These are phyloP conservation scores for Azorinus chamasolen DNA, from an alignment of 2,888 invertebrate species.

Conservation along the genomic window DNA sequence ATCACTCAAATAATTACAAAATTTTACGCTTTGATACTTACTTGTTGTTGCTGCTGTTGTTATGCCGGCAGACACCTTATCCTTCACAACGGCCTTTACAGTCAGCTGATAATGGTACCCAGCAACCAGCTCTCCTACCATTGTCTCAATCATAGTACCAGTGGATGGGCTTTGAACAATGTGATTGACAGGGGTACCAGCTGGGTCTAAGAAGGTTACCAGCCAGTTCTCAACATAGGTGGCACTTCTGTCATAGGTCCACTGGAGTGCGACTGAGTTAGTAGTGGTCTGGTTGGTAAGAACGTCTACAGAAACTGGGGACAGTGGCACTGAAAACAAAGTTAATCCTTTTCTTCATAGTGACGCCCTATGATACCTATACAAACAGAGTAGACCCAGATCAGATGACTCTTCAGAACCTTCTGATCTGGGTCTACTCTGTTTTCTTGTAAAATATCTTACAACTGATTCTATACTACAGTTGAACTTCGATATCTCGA, in stretches of 20 bases:
- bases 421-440: no score
- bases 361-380: no score
- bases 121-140: constrained; percentile 59
- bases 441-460: no score
- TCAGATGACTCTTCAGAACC: no score
- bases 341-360: no score
- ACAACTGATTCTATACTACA: no score
- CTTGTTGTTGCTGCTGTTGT: constrained; percentile 63
- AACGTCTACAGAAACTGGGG: constrained; percentile 51
- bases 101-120: constrained; percentile 72
- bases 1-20: no score
- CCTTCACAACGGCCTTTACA: constrained; percentile 64
- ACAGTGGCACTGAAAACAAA: constrained; percentile 68
- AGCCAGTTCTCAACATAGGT: constrained; percentile 71
- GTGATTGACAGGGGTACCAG: constrained; percentile 21
- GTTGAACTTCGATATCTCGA: no score
- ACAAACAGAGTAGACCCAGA: no score
- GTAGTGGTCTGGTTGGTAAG: constrained; percentile 54
- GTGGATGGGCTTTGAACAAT: constrained; percentile 45
- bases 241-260: constrained; percentile 63
- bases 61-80: constrained; percentile 49
- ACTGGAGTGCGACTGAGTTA: constrained; percentile 58
- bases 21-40: no score
- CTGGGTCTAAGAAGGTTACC: constrained; percentile 49
- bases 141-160: constrained; percentile 45